These are phyloP conservation scores for Drosophila navojoa DNA, from an alignment of 1,140 invertebrate species.

Conservation along the genomic window DNA sequence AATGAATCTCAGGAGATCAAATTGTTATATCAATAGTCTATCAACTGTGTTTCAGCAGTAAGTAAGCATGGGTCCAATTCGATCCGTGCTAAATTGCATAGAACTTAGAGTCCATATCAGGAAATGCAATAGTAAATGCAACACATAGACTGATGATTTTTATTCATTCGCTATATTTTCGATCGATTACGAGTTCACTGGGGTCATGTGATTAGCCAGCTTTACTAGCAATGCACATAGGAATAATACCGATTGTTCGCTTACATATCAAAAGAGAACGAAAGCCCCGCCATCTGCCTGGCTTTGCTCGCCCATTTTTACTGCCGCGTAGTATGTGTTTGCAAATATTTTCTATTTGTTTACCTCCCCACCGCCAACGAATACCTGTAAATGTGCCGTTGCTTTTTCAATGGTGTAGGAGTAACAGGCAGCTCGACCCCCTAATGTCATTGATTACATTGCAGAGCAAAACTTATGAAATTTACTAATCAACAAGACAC, in stretches of 20 bases:
- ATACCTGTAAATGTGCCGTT: neutral
- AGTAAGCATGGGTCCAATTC: neutral
- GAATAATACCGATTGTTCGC: constrained; percentile 36
- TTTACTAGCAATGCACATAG: constrained; percentile 48
- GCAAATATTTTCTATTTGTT: constrained; percentile 17
- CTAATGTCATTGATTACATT: constrained; percentile 12
- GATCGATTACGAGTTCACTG: constrained; percentile 68
- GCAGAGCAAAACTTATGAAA: too few species aligned
- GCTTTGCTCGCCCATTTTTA: constrained; percentile 5
- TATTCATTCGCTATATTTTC: constrained; percentile 52
- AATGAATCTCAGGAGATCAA: too few species aligned
- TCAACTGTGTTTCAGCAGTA: neutral
- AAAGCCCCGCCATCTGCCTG: constrained; percentile 1
- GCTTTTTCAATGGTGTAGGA: neutral
- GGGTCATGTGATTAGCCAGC: constrained; percentile 69
- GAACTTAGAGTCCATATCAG: constrained; percentile 36
- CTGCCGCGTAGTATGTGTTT: constrained; percentile 11
- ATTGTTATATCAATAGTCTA: neutral
- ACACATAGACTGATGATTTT: constrained; percentile 13
- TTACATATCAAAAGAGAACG: constrained; percentile 15
- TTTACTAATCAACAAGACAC: too few species aligned
- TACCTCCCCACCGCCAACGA: constrained; percentile 20
- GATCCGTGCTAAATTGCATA: neutral
- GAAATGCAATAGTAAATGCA: constrained; percentile 40
- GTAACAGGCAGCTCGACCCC: neutral